Conservation (phyloP, 2,888 invertebrate species). For the Tiphia femorata region DNA sequence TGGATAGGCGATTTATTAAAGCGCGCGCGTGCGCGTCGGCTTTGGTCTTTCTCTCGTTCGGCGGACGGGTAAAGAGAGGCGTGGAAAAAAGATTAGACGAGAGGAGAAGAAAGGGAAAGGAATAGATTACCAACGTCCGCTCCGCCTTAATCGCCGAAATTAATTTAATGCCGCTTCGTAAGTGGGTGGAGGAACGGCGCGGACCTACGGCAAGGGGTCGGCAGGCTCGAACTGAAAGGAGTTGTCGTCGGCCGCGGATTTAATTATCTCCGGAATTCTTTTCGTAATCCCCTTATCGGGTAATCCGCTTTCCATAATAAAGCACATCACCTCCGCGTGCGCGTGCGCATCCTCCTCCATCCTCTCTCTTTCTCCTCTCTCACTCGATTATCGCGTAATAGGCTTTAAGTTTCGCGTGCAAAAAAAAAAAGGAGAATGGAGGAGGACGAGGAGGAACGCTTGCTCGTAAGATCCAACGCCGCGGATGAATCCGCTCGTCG, state of each 20-base stretch:
- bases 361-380: too few species aligned
- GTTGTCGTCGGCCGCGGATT: not conserved
- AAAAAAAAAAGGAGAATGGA: too few species aligned
- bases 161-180: not conserved
- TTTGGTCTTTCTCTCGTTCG: too few species aligned
- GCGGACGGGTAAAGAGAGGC: too few species aligned
- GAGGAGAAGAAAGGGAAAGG: too few species aligned
- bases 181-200: too few species aligned
- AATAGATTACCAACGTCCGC: too few species aligned
- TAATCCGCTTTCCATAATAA: slow-evolving; percentile 35
- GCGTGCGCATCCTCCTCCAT: too few species aligned
- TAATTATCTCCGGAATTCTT: slow-evolving; percentile 4
- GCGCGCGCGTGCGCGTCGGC: slow-evolving; percentile 32
- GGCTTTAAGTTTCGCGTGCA: not conserved
- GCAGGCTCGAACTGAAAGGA: not conserved
- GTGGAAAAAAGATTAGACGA: too few species aligned
- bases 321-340: slow-evolving; percentile 24
- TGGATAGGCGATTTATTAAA: slow-evolving; percentile 65
- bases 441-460: too few species aligned
- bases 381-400: slow-evolving; percentile 1
- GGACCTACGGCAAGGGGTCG: not conserved
- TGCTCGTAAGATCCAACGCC: not conserved
- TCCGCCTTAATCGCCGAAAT: not conserved
- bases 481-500: not conserved
- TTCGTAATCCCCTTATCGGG: slow-evolving; percentile 21